Base-by-base conservation (phyloP, 2,797 vertebrate genomes). In the Myotis findleyi region DNA sequence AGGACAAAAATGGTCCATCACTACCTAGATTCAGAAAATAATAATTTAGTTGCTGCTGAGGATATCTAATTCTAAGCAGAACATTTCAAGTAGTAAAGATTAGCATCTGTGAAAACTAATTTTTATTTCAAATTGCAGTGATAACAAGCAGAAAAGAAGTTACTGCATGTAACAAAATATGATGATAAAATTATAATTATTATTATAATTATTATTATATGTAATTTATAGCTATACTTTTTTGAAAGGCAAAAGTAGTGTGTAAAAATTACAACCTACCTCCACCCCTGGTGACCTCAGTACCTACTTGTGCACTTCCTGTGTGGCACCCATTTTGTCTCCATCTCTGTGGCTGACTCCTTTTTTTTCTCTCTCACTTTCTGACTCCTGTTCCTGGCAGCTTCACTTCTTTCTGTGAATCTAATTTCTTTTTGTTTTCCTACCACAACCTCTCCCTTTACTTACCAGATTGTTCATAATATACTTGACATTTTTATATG, bases 1-100 rank as follows among this genome's bases (percentile, higher is more conserved):
- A 57, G 17, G 2, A 64, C 21, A 90, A 36, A 53, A 3, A 0
- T 21, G 30, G 0, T 16, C 0, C 13, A 12, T 80, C 25, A n/a
- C 25, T 90, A 23, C 18, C 25, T 17, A 75, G 17, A 71, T 18
- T 88, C 23, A 86, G n/a, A 91, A 96, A 82, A n/a, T 27, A 55
- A 51, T 77, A n/a, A 49, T 66, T 82, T 36, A 59, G 0, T 51
- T 59, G 17, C 38, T 75, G 80, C 38, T 66, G 18, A 69, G 11
- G 7, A 51, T 84, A 36, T 68, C 49, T 2, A 18, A 21, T 83
- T 88, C 47, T 71, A 30, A 79, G 23, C 3, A 51, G 36, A 77
- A 4, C 36, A 49, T 14, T 36, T 66, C 9, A 84, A 23, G 20
- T 9, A 47, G 33, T 89, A 30, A 91, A 71, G 25, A 80, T 66